Percentiles rank a stretch among this genome's conserved stretches.
phyloP scores from a whole-genome alignment of 1,140 invertebrate genomes.

The Pachypsylla venusta region DNA sequence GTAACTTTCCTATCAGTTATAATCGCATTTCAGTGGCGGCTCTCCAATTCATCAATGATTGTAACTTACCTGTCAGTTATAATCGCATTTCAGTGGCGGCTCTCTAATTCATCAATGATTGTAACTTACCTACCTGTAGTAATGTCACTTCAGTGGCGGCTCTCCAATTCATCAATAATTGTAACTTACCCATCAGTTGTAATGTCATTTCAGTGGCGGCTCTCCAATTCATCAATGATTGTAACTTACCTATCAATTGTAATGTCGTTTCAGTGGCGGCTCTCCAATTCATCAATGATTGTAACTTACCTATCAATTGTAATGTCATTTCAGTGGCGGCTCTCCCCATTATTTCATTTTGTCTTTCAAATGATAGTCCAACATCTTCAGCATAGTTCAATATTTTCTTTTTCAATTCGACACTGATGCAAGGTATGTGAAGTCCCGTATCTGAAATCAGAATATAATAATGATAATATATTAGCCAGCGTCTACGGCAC shows the following conservation, averaged over 20 bases:
- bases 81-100: too few relatives aligned
- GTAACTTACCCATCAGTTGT: constrained; percentile 46
- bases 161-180: too few relatives aligned
- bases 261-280: constrained; percentile 62
- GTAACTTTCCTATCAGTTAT: too few relatives aligned
- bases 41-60: too few relatives aligned
- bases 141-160: too few relatives aligned
- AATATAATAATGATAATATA: background rate
- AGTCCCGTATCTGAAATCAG: constrained; percentile 47
- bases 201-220: constrained; percentile 62
- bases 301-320: constrained; percentile 46
- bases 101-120: too few relatives aligned
- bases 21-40: too few relatives aligned
- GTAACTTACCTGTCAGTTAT: too few relatives aligned
- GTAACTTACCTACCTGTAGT: too few relatives aligned
- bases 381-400: constrained; percentile 46
- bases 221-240: too few relatives aligned
- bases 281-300: too few relatives aligned
- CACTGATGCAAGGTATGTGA: constrained; percentile 57
- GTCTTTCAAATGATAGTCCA: constrained; percentile 48
- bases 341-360: constrained; percentile 56
- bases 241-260: constrained; percentile 46
- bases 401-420: constrained; percentile 45
- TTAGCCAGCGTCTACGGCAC: too few relatives aligned
- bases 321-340: constrained; percentile 62